These are phyloP conservation scores for Bradypodion ventrale DNA, from an alignment of 2,797 vertebrate species.

Conservation along the genomic window DNA sequence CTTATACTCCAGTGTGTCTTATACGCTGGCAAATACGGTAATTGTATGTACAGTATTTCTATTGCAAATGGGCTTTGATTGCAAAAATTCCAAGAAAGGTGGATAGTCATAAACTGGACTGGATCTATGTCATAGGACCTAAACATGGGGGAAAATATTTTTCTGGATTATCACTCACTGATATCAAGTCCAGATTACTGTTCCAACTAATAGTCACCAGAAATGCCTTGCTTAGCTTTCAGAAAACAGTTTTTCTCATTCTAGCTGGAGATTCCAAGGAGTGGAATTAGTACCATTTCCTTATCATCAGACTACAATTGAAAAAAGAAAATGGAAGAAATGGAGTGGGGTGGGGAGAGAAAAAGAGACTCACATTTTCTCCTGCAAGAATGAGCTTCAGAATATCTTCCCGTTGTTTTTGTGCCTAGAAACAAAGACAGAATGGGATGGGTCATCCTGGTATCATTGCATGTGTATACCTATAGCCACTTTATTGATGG, in stretches of 20 bases:
- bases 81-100: neutral
- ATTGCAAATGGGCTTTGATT: neutral
- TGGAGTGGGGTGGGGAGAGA: too few relatives aligned
- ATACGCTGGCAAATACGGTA: too few relatives aligned
- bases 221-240: neutral
- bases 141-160: too few relatives aligned
- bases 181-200: too few relatives aligned
- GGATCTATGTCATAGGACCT: neutral
- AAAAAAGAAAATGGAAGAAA: too few relatives aligned
- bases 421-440: constrained; percentile 63
- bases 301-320: neutral
- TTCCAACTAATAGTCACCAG: too few relatives aligned
- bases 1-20: too few relatives aligned
- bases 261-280: neutral
- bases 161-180: too few relatives aligned
- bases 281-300: neutral
- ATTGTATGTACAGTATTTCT: too few relatives aligned
- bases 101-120: neutral
- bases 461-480: too few relatives aligned
- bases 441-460: neutral
- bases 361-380: constrained; percentile 78
- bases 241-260: neutral
- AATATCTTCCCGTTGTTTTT: constrained; percentile 79
- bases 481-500: neutral
- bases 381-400: constrained; percentile 79